Conservation (phyloP, 2,797 vertebrate genomes). For the Brachyrhaphis roseni region DNA sequence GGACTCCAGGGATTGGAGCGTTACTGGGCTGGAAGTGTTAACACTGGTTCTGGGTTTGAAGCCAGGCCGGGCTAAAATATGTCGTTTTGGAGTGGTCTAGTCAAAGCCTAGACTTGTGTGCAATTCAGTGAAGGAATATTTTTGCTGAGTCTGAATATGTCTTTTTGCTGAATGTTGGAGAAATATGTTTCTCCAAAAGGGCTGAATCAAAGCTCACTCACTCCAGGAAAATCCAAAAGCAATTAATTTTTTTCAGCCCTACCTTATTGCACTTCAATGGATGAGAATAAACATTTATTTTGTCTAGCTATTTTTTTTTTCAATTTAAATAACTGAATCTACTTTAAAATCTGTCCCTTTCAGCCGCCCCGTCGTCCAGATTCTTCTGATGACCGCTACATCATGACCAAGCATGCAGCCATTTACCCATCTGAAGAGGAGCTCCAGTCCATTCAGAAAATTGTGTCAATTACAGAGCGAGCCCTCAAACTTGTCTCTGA, state of each 20-base stretch:
- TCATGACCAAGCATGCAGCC: conserved; percentile 97
- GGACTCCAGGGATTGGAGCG: too few species aligned
- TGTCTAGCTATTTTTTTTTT: background rate
- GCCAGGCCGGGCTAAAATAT: too few species aligned
- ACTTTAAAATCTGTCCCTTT: conserved; percentile 16
- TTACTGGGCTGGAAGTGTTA: too few species aligned
- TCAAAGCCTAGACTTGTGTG: background rate
- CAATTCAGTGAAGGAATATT: background rate
- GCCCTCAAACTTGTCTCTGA: conserved; percentile 97
- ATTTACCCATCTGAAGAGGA: conserved; percentile 98
- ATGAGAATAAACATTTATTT: background rate
- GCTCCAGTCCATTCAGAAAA: conserved; percentile 97
- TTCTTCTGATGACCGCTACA: conserved; percentile 96
- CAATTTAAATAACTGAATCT: background rate
- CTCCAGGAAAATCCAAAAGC: background rate
- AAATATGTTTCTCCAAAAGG: background rate
- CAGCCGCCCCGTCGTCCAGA: conserved; percentile 95
- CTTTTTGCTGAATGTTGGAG: too few species aligned
- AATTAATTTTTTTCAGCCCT: too few species aligned
- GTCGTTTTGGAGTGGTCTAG: background rate
- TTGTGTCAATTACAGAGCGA: conserved; percentile 96
- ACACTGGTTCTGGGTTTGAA: too few species aligned
- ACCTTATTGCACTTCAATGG: background rate
- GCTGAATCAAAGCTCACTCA: background rate
- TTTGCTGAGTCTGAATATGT: too few species aligned